Evolutionary conservation across 1,140 invertebrate genomes (phyloP), one percentile per base, ranked within the genome.

Genomic region (Patella vulgata): DNA sequence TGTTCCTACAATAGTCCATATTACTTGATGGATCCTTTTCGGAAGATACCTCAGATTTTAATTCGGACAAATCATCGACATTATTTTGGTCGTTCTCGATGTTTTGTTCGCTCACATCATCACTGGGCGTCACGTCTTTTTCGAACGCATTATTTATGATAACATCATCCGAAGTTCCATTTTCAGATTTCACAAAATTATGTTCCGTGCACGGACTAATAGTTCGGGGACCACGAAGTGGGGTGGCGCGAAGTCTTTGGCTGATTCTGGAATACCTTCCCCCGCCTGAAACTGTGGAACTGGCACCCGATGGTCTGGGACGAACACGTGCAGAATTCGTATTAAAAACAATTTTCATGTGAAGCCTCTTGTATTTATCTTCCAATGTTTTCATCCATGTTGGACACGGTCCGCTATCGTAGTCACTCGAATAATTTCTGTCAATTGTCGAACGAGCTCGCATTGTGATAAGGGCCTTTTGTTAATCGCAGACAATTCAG

Each of bases 331-430:
- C 58, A 6, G 21, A 19, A 52, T 54, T 31, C 36, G 63, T 58
- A 40, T 47, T 62, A 27, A 46, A 44, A 44, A 54, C 46, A 21
- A 75, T 72, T 59, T 71, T 73, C 27, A 63, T 43, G 51, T 75
- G 73, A 36, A 75, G 61, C 31, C 64, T 65, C 27, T 73, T 62
- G 43, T 69, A 75, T 56, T 68, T 62, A 30, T 73, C 70, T 48
- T 73, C 73, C 43, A 75, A 31, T 31, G 52, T 55, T 28, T 63
- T 63, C 73, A 75, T 73, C 73, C 73, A 75, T 40, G 64, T 52
- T 33, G 70, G 70, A 55, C 36, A 42, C 9, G 8, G 17, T n/a
- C 53, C 42, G 17, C 44, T 28, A 14, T 30, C 1, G n/a, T 19
- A 46, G 1, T 9, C 40, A 21, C 31, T 28, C n/a, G 17, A 19